Evolutionary conservation across 1,140 invertebrate species (phyloP).

Genomic region (Cydia strobilella): DNA sequence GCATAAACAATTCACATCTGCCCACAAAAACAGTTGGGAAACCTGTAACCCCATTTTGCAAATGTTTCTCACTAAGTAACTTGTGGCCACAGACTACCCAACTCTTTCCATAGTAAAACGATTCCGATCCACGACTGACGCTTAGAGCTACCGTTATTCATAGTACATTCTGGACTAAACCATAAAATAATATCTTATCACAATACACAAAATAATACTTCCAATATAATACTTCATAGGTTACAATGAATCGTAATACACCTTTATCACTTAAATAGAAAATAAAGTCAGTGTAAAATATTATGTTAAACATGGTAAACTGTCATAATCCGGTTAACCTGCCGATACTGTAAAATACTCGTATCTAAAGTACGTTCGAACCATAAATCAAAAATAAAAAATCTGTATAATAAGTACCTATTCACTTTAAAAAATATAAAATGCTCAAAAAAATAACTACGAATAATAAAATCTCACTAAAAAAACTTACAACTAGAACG

Average conservation of each 20-base stretch:
- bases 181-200: constrained; percentile 76
- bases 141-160: constrained; percentile 69
- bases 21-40: background rate
- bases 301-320: constrained; percentile 48
- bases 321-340: constrained; percentile 49
- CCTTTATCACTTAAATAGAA: constrained; percentile 45
- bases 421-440: constrained; percentile 54
- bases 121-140: constrained; percentile 56
- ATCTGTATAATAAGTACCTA: constrained; percentile 61
- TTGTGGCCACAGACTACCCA: background rate
- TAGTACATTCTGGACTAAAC: constrained; percentile 72
- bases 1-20: constrained; percentile 58
- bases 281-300: constrained; percentile 30
- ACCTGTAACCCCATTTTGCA: background rate
- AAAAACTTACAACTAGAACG: constrained; percentile 69
- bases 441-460: constrained; percentile 49
- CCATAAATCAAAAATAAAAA: constrained; percentile 50
- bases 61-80: background rate
- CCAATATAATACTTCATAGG: constrained; percentile 73
- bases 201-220: constrained; percentile 78
- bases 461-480: constrained; percentile 73
- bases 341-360: constrained; percentile 41
- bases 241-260: constrained; percentile 74
- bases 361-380: constrained; percentile 66
- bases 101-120: background rate